A percentile compares a stretch with the other conserved stretches of the same genome.
phyloP scores from a whole-genome alignment of 2,113 vertebrate genomes.

The Macquaria australasica region DNA sequence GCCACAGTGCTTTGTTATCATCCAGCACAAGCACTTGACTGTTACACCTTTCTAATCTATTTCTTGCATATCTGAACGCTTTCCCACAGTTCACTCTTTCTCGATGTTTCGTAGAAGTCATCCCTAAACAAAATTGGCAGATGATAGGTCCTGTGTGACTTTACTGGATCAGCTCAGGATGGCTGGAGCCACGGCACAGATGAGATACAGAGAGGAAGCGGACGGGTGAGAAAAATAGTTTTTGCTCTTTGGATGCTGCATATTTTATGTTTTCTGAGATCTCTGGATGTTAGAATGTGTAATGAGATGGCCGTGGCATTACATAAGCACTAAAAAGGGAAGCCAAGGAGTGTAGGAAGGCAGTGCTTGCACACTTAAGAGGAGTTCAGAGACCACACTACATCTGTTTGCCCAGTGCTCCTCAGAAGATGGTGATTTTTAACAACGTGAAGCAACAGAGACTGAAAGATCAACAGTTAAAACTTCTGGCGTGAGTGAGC shows the following conservation, averaged over 20 bases:
- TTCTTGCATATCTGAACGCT: neutral
- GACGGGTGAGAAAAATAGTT: constrained; percentile 22
- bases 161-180: neutral
- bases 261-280: constrained; percentile 65
- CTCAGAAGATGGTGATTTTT: neutral
- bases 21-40: neutral
- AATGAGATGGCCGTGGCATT: constrained; percentile 52
- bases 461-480: constrained; percentile 11
- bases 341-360: constrained; percentile 36
- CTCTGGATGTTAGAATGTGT: constrained; percentile 57
- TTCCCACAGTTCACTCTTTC: neutral
- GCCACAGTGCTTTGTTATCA: neutral
- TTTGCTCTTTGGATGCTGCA: constrained; percentile 56
- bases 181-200: constrained; percentile 3
- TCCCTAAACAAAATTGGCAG: constrained; percentile 8
- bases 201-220: constrained; percentile 28
- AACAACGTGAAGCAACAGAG: neutral
- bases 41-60: neutral
- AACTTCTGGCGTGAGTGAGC: neutral
- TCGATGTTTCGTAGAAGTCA: neutral
- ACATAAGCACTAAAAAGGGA: constrained; percentile 51
- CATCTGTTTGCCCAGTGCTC: neutral
- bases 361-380: constrained; percentile 10
- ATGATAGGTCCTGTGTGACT: constrained; percentile 30
- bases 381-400: constrained; percentile 27